Conservation (phyloP, 1,140 invertebrate genomes). For the Rhyacophila brunnea region DNA sequence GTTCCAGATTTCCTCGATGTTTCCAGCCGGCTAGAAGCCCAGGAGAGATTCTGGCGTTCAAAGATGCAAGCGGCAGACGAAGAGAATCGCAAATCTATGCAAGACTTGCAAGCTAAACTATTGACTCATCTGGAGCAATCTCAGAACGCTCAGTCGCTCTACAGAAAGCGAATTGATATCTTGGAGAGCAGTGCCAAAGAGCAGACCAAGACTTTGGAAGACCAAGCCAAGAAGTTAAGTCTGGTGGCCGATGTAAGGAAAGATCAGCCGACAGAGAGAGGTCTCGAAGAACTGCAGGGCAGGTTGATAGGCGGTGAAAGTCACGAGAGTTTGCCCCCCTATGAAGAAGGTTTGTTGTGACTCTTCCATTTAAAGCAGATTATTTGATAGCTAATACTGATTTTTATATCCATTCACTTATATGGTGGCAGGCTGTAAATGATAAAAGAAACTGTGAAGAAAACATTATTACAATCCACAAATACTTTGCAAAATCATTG, state of each 20-base stretch:
- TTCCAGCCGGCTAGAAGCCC: conserved; percentile 42
- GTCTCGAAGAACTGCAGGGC: not conserved
- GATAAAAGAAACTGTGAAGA: no score
- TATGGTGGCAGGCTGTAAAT: no score
- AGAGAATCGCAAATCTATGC: conserved; percentile 44
- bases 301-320: conserved; percentile 12
- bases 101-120: conserved; percentile 44
- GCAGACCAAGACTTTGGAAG: conserved; percentile 40
- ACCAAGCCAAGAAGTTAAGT: conserved; percentile 37
- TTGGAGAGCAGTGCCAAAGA: conserved; percentile 42
- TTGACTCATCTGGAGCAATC: conserved; percentile 22
- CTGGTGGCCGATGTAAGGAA: not conserved
- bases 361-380: no score
- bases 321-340: conserved; percentile 30
- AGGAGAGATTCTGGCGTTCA: conserved; percentile 48
- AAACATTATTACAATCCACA: no score
- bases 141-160: conserved; percentile 40
- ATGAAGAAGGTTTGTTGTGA: conserved; percentile 24
- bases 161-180: conserved; percentile 43
- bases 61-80: conserved; percentile 46
- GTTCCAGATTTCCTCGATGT: conserved; percentile 43
- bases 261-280: not conserved
- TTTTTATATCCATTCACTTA: no score
- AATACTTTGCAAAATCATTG: no score
- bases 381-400: no score